Evolutionary conservation across 1,140 invertebrate genomes (phyloP).

Genomic region (Centruroides sculpturatus): DNA sequence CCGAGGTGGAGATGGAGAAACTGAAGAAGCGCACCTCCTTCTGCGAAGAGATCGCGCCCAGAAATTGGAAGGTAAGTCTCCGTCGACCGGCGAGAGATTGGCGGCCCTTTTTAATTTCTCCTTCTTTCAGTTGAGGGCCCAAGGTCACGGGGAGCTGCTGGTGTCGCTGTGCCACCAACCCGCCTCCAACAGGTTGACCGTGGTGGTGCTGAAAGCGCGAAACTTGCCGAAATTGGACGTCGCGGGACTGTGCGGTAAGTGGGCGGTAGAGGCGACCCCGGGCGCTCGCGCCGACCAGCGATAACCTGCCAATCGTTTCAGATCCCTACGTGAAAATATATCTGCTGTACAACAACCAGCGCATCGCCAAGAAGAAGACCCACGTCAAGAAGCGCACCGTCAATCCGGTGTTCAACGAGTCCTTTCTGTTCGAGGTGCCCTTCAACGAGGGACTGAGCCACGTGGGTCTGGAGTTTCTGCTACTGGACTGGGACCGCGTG

Average conservation of each 20-base stretch:
- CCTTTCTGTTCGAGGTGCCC: constrained; percentile 53
- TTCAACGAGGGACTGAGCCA: constrained; percentile 53
- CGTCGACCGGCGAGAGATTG: background rate
- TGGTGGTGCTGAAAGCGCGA: constrained; percentile 83
- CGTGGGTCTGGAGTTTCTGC: constrained; percentile 77
- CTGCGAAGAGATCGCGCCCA: constrained; percentile 8
- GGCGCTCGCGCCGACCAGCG: too few relatives aligned
- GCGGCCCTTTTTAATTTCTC: background rate
- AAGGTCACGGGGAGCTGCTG: constrained; percentile 74
- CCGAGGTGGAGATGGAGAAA: constrained; percentile 6
- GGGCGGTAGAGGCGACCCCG: too few relatives aligned
- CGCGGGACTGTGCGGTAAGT: constrained; percentile 62
- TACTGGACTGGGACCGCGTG: constrained; percentile 91
- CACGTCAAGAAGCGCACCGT: constrained; percentile 94
- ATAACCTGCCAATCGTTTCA: constrained; percentile 14
- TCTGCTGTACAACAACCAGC: constrained; percentile 82
- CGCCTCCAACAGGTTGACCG: constrained; percentile 70
- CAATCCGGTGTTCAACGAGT: constrained; percentile 97
- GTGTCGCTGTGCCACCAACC: constrained; percentile 89
- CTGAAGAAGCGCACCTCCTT: constrained; percentile 15
- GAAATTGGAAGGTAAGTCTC: constrained; percentile 9
- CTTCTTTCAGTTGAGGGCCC: constrained; percentile 52
- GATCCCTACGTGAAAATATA: constrained; percentile 89
- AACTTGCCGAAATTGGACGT: constrained; percentile 91
- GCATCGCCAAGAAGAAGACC: constrained; percentile 97